Evolutionary conservation across 2,888 invertebrate species (phyloP), one percentile per base, ranked within the genome.

Genomic region (Piscicola geometra): DNA sequence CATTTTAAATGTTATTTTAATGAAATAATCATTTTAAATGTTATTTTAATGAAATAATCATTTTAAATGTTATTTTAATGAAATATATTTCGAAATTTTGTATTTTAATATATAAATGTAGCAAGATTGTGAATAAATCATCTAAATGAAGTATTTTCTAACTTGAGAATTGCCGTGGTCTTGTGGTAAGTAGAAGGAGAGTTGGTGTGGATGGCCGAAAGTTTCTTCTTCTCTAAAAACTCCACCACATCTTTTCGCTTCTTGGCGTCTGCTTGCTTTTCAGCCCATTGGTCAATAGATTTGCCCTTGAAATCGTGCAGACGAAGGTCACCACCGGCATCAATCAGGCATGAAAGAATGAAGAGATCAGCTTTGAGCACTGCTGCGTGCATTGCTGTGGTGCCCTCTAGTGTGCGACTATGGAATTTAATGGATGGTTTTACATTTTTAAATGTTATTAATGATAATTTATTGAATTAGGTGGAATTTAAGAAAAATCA

Each of bases 371-470:
- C 85, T 64, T 80, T 79, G 78, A 82, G 85, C 76, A 84, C 83
- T 9, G 86, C 85, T 41, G 82, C 86, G 81, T 87, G 87, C 15
- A 86, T 82, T 28, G 87, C 84, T 0, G 87, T 87, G 77, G 82
- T 81, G 1, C 86, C 86, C 76, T 81, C 81, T 28, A 82, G 81
- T 77, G 84, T 84, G 77, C 84, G 82, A 64, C 84, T 83, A 80
- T 28, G 35, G 60, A 50, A 21, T 28, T 64, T 64, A 64, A n/a
- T 30, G 21, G 64, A n/a, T 9, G 64, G 5, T 28, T 64, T 64
- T 64, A 64, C 30, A 12, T 5, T 30, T 30, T 12, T 28, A 9
- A 30, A 64, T 12, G 5, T 64, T 12, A 64, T 41, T 41, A 41
- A 15, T 41, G 41, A 9, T 41, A 41, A 9, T 41, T 41, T 64